Percentiles rank a stretch among this genome's conserved stretches.
Evolutionary conservation across 2,888 invertebrate genomes (phyloP).

Genomic region (Macropis europaea): DNA sequence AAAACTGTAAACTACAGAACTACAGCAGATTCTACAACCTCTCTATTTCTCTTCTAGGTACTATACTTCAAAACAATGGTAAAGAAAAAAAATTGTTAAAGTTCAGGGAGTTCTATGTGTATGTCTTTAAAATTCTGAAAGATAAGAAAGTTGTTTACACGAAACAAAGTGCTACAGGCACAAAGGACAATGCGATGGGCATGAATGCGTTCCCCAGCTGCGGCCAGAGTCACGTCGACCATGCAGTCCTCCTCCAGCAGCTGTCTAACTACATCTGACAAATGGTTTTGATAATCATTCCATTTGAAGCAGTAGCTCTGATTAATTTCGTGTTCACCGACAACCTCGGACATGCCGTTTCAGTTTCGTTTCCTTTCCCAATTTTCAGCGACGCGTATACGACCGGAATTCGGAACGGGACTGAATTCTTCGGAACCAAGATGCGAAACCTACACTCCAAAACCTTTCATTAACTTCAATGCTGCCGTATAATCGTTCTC

Average conservation of each 20-base stretch:
- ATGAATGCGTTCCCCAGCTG: slow-evolving; percentile 78
- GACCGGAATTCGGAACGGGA: slow-evolving; percentile 55
- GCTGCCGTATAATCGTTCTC: background rate
- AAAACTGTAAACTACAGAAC: too few species aligned
- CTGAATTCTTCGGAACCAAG: slow-evolving; percentile 33
- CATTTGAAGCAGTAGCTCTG: slow-evolving; percentile 78
- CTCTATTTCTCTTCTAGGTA: too few species aligned
- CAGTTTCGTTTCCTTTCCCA: slow-evolving; percentile 70
- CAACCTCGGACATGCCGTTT: slow-evolving; percentile 71
- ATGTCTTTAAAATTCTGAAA: background rate
- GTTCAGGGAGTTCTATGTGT: too few species aligned
- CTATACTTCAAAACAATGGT: too few species aligned
- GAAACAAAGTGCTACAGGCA: slow-evolving; percentile 80
- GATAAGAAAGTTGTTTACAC: slow-evolving; percentile 67
- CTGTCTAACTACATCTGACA: slow-evolving; percentile 76
- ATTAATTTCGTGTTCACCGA: slow-evolving; percentile 53
- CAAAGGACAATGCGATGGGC: slow-evolving; percentile 81
- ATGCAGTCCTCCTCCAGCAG: slow-evolving; percentile 77
- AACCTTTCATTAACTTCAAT: background rate
- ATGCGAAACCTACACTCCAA: slow-evolving; percentile 29
- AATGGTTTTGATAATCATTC: slow-evolving; percentile 77
- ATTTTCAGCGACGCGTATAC: slow-evolving; percentile 47
- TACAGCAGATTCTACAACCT: too few species aligned
- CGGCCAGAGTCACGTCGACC: slow-evolving; percentile 80
- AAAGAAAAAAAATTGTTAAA: background rate